Conservation (phyloP, 1,140 invertebrate species). For the Lucilia sericata region DNA sequence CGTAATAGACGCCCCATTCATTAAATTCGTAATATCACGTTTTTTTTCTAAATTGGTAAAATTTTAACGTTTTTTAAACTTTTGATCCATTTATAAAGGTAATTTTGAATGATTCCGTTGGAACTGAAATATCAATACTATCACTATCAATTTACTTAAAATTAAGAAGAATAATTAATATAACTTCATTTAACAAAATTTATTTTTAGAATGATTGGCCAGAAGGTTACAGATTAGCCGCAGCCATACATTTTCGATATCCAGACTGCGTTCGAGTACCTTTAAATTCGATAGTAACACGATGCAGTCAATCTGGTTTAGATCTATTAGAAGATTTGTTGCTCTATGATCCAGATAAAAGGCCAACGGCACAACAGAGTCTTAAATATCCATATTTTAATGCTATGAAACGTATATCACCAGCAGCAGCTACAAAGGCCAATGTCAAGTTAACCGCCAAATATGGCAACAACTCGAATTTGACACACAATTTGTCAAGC, state of each 20-base stretch:
- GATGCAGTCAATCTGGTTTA: conserved; percentile 86
- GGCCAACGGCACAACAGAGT: conserved; percentile 90
- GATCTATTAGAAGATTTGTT: conserved; percentile 89
- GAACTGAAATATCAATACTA: no score
- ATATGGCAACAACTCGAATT: conserved; percentile 61
- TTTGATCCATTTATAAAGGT: no score
- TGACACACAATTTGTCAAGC: conserved; percentile 57
- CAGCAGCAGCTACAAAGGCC: conserved; percentile 65
- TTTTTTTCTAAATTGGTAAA: no score
- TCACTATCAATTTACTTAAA: no score
- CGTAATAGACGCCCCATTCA: no score
- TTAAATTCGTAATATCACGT: no score
- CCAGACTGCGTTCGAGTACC: conserved; percentile 86
- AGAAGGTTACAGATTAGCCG: conserved; percentile 92
- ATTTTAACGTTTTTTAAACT: no score
- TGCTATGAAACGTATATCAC: conserved; percentile 70
- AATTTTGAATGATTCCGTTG: no score
- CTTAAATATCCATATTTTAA: conserved; percentile 88
- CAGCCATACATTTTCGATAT: conserved; percentile 96
- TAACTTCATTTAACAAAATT: no score
- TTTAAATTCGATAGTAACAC: conserved; percentile 84
- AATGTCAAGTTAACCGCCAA: conserved; percentile 59
- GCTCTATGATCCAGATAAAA: conserved; percentile 91
- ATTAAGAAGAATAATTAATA: no score
- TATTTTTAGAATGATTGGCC: conserved; percentile 87